phyloP scores from a whole-genome alignment of 2,888 invertebrate genomes.

The Eremobia ochroleuca region DNA sequence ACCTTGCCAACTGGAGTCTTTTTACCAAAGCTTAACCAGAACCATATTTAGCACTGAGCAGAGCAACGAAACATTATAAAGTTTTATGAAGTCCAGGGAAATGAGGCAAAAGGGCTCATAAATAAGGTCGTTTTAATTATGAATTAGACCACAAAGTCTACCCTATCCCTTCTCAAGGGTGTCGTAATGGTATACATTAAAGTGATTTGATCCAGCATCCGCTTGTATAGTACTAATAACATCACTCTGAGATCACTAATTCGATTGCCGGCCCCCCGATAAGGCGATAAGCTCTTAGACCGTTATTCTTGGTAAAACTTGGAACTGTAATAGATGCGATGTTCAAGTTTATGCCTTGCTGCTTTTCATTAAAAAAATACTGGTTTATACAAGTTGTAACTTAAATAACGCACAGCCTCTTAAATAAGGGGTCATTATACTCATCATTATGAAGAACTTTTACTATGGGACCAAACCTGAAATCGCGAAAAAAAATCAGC shows the following conservation, averaged over 20 bases:
- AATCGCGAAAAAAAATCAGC: no score
- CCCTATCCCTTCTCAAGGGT: constrained; percentile 17
- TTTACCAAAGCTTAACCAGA: background rate
- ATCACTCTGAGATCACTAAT: constrained; percentile 38
- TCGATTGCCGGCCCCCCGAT: constrained; percentile 26
- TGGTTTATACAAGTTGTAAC: no score
- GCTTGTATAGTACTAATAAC: constrained; percentile 38
- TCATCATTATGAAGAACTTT: no score
- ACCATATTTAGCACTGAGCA: background rate
- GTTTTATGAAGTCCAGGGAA: background rate
- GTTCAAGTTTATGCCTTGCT: background rate
- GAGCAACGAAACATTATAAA: background rate
- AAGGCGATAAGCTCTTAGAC: constrained; percentile 20
- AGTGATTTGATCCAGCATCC: constrained; percentile 14
- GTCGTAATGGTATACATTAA: constrained; percentile 32
- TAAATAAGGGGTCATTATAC: no score
- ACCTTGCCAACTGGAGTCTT: background rate
- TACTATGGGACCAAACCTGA: no score
- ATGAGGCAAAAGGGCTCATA: constrained; percentile 10
- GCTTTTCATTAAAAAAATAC: background rate
- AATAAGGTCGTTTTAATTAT: constrained; percentile 27
- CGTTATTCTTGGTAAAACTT: constrained; percentile 24
- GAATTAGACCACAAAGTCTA: constrained; percentile 13
- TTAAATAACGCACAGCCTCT: no score
- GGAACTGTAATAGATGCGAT: background rate